Evolutionary conservation across 1,140 invertebrate species (phyloP).

Genomic region (Drosophila asahinai): DNA sequence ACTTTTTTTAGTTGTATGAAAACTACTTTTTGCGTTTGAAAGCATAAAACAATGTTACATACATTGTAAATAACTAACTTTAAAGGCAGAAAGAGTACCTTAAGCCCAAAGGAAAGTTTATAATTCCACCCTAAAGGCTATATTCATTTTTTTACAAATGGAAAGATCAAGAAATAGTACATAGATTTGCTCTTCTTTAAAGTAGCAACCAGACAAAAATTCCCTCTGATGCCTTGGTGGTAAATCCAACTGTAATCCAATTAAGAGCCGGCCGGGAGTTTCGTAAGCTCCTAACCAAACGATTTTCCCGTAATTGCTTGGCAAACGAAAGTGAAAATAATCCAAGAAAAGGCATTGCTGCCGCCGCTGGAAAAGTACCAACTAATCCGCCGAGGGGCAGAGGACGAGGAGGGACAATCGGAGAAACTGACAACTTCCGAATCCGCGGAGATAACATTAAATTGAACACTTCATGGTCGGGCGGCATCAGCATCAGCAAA

Average conservation of each 20-base stretch:
- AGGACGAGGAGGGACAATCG: slow-evolving; percentile 1
- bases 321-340: slow-evolving; percentile 74
- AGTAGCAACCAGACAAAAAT: neutral
- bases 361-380: slow-evolving; percentile 46
- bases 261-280: slow-evolving; percentile 43
- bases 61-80: neutral
- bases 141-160: neutral
- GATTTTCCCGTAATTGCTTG: slow-evolving; percentile 22
- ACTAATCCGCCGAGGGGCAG: slow-evolving; percentile 33
- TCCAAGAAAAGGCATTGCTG: slow-evolving; percentile 24
- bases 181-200: neutral
- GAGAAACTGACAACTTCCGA: slow-evolving; percentile 57
- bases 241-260: slow-evolving; percentile 14
- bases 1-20: too few species aligned
- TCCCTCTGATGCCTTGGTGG: too few species aligned
- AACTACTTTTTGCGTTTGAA: too few species aligned
- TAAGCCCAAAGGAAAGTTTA: neutral
- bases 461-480: slow-evolving; percentile 65
- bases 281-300: slow-evolving; percentile 18
- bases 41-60: neutral
- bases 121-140: too few species aligned
- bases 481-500: slow-evolving; percentile 32
- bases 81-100: neutral
- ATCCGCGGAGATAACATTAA: slow-evolving; percentile 56
- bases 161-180: neutral